These are phyloP conservation scores for Netelia melanura DNA, from an alignment of 2,888 invertebrate species.

Conservation along the genomic window DNA sequence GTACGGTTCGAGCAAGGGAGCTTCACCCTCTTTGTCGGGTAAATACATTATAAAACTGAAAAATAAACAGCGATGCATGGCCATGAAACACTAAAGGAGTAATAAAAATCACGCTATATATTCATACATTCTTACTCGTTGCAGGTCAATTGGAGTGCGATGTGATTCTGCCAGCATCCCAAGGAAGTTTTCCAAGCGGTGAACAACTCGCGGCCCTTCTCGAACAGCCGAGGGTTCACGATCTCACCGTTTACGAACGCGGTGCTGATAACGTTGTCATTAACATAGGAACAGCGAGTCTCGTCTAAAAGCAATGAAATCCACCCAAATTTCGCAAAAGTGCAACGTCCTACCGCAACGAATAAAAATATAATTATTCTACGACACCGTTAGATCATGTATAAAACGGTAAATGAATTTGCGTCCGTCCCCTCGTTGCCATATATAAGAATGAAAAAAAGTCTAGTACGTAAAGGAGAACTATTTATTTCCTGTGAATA, in stretches of 20 bases:
- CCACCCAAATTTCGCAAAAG: conserved; percentile 43
- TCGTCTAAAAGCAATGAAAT: conserved; percentile 85
- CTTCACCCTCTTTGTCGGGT: conserved; percentile 89
- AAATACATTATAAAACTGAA: conserved; percentile 26
- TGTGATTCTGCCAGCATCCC: conserved; percentile 77
- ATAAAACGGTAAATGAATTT: conserved; percentile 48
- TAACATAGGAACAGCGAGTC: conserved; percentile 88
- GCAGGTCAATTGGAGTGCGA: conserved; percentile 81
- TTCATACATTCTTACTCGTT: conserved; percentile 22
- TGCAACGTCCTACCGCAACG: conserved; percentile 30
- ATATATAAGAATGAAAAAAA: conserved; percentile 38
- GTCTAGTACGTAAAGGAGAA: conserved; percentile 52
- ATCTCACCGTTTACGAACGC: conserved; percentile 79
- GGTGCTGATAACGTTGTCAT: conserved; percentile 79
- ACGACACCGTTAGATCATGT: conserved; percentile 32
- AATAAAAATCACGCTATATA: not conserved
- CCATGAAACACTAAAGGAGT: not conserved
- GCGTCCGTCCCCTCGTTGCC: conserved; percentile 59
- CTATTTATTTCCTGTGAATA: conserved; percentile 76
- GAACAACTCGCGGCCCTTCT: conserved; percentile 78
- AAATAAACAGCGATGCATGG: too few relatives aligned
- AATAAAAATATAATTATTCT: conserved; percentile 21
- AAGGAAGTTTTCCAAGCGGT: conserved; percentile 76
- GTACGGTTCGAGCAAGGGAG: conserved; percentile 92
- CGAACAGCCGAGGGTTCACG: conserved; percentile 79